Evolutionary conservation across 2,113 vertebrate species (phyloP).

Genomic region (Tupaia tana): DNA sequence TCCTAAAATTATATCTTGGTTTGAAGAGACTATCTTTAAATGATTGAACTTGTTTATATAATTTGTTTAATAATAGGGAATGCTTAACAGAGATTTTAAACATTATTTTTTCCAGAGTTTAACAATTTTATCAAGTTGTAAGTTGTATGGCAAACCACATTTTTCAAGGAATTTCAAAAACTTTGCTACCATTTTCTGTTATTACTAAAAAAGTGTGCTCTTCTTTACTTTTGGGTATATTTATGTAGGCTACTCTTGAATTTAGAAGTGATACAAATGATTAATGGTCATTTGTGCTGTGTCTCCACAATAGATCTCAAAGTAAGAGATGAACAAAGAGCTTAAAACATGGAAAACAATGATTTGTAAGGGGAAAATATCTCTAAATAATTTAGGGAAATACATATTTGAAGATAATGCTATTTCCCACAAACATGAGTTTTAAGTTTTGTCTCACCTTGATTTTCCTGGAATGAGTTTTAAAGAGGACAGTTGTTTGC

Average conservation of each 20-base stretch:
- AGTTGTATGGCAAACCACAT: background rate
- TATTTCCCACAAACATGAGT: background rate
- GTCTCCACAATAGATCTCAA: background rate
- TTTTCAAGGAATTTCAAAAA: constrained; percentile 13
- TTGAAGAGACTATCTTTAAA: background rate
- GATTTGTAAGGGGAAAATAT: background rate
- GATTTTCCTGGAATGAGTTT: background rate
- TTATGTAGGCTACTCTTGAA: background rate
- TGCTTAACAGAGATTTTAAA: background rate
- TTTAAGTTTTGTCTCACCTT: constrained; percentile 54
- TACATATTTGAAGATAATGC: background rate
- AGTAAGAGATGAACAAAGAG: background rate
- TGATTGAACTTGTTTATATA: background rate
- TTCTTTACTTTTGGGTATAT: background rate
- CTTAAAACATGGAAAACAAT: background rate
- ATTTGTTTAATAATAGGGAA: background rate
- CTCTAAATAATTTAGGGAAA: constrained; percentile 1
- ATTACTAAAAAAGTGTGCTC: background rate
- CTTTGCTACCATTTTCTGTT: background rate
- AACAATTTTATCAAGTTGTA: background rate
- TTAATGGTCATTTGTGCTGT: background rate
- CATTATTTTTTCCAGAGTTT: background rate
- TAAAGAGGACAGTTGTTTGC: background rate
- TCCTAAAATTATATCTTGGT: background rate
- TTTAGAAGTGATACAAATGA: constrained; percentile 26